Evolutionary conservation across 2,888 invertebrate genomes (phyloP).

Genomic region (Ennomos erosarius): DNA sequence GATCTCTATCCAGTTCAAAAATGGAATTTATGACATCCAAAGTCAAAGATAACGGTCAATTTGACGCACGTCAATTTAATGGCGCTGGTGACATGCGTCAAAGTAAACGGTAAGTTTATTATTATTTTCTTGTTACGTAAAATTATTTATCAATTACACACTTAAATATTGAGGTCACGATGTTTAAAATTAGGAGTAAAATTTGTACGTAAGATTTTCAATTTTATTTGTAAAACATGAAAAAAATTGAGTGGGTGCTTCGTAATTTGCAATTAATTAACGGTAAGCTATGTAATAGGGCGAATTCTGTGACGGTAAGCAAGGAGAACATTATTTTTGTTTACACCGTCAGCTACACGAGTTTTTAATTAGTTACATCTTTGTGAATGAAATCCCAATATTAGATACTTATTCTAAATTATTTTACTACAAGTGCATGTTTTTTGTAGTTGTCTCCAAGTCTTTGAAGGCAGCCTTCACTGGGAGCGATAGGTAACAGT

Average conservation of each 20-base stretch:
- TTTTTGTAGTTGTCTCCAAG: conserved; percentile 44
- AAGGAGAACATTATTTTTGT: neutral
- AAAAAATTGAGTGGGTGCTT: neutral
- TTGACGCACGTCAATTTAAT: conserved; percentile 72
- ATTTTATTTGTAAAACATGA: neutral
- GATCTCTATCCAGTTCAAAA: conserved; percentile 58
- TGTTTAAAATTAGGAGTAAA: too few relatives aligned
- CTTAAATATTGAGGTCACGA: too few relatives aligned
- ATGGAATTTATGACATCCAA: conserved; percentile 75
- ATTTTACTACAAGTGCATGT: too few relatives aligned
- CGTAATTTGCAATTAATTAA: neutral
- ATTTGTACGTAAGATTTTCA: too few relatives aligned
- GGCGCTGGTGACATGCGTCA: conserved; percentile 57
- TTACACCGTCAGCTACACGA: too few relatives aligned
- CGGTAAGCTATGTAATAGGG: neutral
- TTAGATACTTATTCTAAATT: too few relatives aligned
- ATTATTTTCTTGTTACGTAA: neutral
- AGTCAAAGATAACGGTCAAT: conserved; percentile 65
- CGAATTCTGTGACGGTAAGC: too few relatives aligned
- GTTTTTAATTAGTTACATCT: too few relatives aligned
- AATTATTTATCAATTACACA: neutral
- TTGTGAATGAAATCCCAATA: too few relatives aligned
- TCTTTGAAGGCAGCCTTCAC: conserved; percentile 33
- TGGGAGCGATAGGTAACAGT: conserved; percentile 30
- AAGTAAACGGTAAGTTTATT: conserved; percentile 65